Evolutionary conservation across 2,797 vertebrate genomes (phyloP), one percentile per base, ranked within the genome.

Genomic region (Cirrhinus molitorella): DNA sequence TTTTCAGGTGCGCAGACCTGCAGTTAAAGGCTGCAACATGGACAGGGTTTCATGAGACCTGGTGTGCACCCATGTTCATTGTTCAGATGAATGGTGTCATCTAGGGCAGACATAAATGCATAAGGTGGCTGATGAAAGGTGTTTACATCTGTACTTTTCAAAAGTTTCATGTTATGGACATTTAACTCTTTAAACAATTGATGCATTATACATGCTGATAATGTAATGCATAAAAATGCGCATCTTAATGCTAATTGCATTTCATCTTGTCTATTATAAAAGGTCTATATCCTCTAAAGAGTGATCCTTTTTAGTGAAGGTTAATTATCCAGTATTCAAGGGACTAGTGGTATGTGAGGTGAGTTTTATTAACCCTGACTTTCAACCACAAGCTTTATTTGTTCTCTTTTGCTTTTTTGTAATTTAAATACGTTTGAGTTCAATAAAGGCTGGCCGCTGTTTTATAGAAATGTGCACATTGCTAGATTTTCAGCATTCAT

Each of bases 51-150:
- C 25, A 10, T 61, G 9, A 49, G 1, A 17, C 4, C 9, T 49
- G 79, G 68, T 81, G 63, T 19, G 43, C 55, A 59, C 2, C 17
- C 49, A 8, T 25, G 12, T 89, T 87, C 81, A 70, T 83, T 71
- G n/a, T 0, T 47, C 51, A 73, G 75, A 74, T 80, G 87, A 83
- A 85, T 67, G 85, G 87, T 79, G 85, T 88, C 88, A 83, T 31
- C 8, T 78, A 85, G 85, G 88, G 87, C 87, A 49, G 16, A 89
- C 85, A 88, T 61, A 45, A 88, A 87, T 31, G 28, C 85, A 66
- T 72, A 3, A 81, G 43, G 19, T 14, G 81, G 68, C 45, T 55
- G 43, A 23, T 66, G 61, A 40, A 40, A 28, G 71, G 59, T 4
- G 4, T 45, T 66, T 28, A 11, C n/a, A 43, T 61, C 3, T 13